A percentile compares a stretch with the other conserved stretches of the same genome.
Conservation (phyloP, 2,113 vertebrate genomes). For the Pygoscelis antarcticus region DNA sequence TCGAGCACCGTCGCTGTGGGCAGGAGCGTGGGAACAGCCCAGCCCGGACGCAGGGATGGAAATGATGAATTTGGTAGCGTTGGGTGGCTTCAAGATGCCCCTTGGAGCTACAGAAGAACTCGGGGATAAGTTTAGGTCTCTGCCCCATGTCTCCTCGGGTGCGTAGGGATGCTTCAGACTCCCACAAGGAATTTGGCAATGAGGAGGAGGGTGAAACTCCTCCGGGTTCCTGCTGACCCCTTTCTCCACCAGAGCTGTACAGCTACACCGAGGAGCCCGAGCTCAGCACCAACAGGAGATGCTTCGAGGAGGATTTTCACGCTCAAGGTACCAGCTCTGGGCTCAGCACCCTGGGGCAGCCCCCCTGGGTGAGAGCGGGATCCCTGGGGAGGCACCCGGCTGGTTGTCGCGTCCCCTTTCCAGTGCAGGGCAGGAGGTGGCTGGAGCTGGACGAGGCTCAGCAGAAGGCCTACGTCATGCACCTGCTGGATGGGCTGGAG, state of each 20-base stretch:
- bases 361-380: rapidly evolving
- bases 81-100: neutral
- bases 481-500: slow-evolving; percentile 89
- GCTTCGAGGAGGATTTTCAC: slow-evolving; percentile 94
- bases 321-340: slow-evolving; percentile 81
- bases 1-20: rapidly evolving
- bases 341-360: neutral
- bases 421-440: slow-evolving; percentile 86
- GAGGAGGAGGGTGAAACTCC: neutral
- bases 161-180: neutral
- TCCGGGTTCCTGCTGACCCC: neutral
- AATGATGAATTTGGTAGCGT: rapidly evolving
- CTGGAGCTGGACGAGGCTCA: slow-evolving; percentile 79
- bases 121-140: neutral
- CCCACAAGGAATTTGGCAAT: neutral
- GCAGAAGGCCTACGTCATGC: slow-evolving; percentile 90
- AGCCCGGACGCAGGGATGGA: rapidly evolving
- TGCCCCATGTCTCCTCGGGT: rapidly evolving
- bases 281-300: slow-evolving; percentile 88
- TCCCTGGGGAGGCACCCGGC: neutral
- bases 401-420: neutral
- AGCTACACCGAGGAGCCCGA: slow-evolving; percentile 97
- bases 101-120: neutral
- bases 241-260: slow-evolving; percentile 85
- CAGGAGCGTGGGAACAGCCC: neutral